Evolutionary conservation across 1,140 invertebrate species (phyloP), one percentile per base, ranked within the genome.

Genomic region (Hydropsyche tenuis): DNA sequence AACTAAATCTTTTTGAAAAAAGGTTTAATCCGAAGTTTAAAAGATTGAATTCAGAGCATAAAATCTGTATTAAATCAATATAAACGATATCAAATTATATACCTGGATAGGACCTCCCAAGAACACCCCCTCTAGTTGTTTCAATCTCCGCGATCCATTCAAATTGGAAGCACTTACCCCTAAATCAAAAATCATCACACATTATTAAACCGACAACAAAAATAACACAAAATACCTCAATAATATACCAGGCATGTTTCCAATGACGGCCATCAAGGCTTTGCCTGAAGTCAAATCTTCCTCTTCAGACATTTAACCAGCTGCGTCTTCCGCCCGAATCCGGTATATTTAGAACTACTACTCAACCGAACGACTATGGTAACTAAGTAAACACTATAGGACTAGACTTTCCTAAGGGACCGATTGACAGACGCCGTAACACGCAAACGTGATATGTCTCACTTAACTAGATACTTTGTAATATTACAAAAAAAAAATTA

Each of bases 101-200:
- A 77, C 81, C 60, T 83, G 82, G 6, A 82, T 78, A 0, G 83
- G 81, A 0, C 84, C 81, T 0, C 82, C 83, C 6, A 82, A 76
- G 79, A 85, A 85, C 81, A 85, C 81, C 23, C 82, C 82, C 79
- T 85, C 84, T 48, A 85, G 82, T 68, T 85, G 84, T 74, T 85
- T 85, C 48, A 85, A 77, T 43, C 84, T 79, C 51, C 84, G 83
- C 73, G 83, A 70, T 56, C 68, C 68, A 11, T 16, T 60, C 56
- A 83, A 73, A 60, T 12, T 60, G 0, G 56, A 60, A 25, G 83
- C 83, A 69, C 82, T 73, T 69, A 83, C 81, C 82, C 80, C 30
- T 77, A 48, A 6, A 71, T 68, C 63, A n/a, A 37, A 25, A 74
- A 73, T 51, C 30, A 37, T n/a, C n/a, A n/a, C n/a, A n/a, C n/a